Conservation (phyloP, 2,113 vertebrate species). For the Grantiella picta region DNA sequence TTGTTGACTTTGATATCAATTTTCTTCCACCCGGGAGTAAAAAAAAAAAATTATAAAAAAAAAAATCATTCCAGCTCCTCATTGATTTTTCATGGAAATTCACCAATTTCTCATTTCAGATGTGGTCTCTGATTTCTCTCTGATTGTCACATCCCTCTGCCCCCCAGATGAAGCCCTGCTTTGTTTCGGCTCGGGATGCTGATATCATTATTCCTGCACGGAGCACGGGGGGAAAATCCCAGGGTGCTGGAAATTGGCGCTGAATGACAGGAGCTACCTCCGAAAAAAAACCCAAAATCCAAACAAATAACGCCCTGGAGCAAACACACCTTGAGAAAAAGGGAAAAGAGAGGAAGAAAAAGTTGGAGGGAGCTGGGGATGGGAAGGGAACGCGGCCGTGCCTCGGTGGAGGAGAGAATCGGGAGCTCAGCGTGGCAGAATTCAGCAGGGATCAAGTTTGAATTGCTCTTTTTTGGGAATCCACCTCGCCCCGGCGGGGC, state of each 20-base stretch:
- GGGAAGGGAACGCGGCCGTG: fast-evolving
- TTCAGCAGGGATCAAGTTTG: fast-evolving
- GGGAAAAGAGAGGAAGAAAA: not conserved
- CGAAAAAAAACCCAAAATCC: not conserved
- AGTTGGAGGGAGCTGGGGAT: not conserved
- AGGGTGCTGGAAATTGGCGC: fast-evolving
- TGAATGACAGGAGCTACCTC: not conserved
- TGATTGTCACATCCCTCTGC: not conserved
- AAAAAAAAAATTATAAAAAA: not conserved
- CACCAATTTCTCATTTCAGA: constrained; percentile 4
- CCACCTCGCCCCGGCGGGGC: fast-evolving
- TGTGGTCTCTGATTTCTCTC: constrained; percentile 10
- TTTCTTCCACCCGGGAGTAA: not conserved
- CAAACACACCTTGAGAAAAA: not conserved
- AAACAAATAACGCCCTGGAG: not conserved
- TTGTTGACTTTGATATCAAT: constrained; percentile 39
- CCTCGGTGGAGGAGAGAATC: not conserved
- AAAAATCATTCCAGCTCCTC: not conserved
- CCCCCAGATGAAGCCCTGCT: not conserved
- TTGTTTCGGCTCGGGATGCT: not conserved
- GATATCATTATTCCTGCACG: not conserved
- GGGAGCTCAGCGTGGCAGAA: not conserved
- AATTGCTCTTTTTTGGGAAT: not conserved
- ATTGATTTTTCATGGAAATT: constrained; percentile 52
- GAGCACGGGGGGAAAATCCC: not conserved